Base-by-base conservation (phyloP, 1,140 invertebrate species). In the Dreissena polymorpha region DNA sequence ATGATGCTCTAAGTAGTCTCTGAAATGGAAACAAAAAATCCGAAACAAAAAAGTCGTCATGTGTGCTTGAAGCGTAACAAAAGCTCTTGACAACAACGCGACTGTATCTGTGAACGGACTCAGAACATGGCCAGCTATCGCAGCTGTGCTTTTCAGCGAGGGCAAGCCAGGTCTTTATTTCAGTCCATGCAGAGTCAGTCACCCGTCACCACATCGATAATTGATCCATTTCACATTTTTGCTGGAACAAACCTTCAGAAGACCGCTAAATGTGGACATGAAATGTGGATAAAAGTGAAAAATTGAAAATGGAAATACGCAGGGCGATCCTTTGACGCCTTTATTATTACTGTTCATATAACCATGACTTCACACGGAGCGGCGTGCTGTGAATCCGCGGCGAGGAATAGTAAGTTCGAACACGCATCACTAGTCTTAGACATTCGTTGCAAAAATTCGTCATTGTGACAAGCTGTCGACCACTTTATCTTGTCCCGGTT, bases 341-440 rank as follows among this genome's bases (percentile, higher is more conserved):
- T 60, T 60, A 60, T 60, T 60, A 60, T 60, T 23, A n/a, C 16
- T 60, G 57, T 60, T 60, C 57, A 23, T 10, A 23, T 18, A 18
- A n/a, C 57, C 57, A 23, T 60, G 57, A 60, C 57, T 60, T 23
- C 21, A 23, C 57, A 60, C 50, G 49, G 39, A 65, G 55, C 39
- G 29, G 49, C 76, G 55, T 78, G 76, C 50, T 18, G 76, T 2
- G 76, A 27, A 16, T 67, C 67, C 21, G 29, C 23, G 27, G 64
- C 23, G 64, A 39, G 25, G 7, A 2, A 18, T 29, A n/a, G 7
- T 53, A 53, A 27, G 39, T 10, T 21, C 51, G 50, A 69, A 21
- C 65, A 55, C 50, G 76, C 60, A 69, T 53, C 55, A 65, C 29
- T 78, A 53, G 53, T 29, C 64, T 70, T 64, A 57, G 69, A 67